Base-by-base conservation (phyloP, 2,797 vertebrate genomes). In the Tokudaia muenninki region DNA sequence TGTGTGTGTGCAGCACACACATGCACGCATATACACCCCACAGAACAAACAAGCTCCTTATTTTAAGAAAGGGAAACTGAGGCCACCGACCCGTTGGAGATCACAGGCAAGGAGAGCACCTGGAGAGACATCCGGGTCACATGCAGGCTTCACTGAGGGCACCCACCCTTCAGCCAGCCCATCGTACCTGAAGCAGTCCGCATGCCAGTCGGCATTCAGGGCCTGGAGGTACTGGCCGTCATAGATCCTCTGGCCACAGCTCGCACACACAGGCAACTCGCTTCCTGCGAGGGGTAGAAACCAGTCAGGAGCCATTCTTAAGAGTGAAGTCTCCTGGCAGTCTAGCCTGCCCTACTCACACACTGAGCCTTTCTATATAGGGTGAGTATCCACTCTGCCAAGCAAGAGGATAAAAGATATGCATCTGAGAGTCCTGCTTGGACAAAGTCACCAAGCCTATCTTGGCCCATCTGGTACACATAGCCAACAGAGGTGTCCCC, bases 221-320 rank as follows among this genome's bases (percentile, higher is more conserved):
- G 99, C 99, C 99, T 99, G 99, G 95, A 99, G 99, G 98, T 99
- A 99, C 98, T 99, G 99, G 95, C 99, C 99, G n/a, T 99, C 99
- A 70, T 99, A 99, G 98, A 99, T 99, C 98, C 98, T 99, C 98
- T 99, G 99, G 98, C 99, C 98, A 57, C 99, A 99, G 98, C 99
- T 99, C 2, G 99, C 99, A 98, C 99, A 99, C 98, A 99, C 98
- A 31, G 99, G 99, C 99, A 99, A 98, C 97, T 99, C 98, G 84
- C 98, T 99, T 97, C 99, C 99, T 98, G 98, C 96, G 98, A 95
- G 11, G 6, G 52, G 21, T 19, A 57, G 79, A 94, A 96, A 83
- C 93, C 81, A 41, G 81, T 94, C 21, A 67, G 83, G 50, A 91
- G 17, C 11, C 8, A 34, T 26, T 59, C 67, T 83, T 14, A 61